Percentiles rank a stretch among this genome's conserved stretches.
phyloP scores from a whole-genome alignment of 2,113 vertebrate genomes.

The Apus apus region DNA sequence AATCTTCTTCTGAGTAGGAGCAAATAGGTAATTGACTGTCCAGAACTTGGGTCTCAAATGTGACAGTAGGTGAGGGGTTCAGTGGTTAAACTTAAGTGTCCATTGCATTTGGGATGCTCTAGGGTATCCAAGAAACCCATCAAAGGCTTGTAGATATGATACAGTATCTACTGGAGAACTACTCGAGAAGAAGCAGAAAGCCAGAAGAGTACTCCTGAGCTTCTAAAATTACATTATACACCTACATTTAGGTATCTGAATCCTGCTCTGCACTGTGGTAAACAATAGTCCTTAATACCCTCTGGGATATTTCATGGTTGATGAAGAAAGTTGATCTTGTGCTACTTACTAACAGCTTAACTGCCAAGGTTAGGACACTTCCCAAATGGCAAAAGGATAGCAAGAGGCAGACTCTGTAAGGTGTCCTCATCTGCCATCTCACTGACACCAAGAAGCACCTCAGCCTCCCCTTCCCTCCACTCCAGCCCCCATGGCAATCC shows the following conservation, averaged over 20 bases:
- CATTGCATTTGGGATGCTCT: neutral
- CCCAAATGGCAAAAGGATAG: neutral
- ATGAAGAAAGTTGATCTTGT: neutral
- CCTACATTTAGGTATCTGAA: neutral
- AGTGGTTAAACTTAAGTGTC: neutral
- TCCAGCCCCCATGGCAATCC: neutral
- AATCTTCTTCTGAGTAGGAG: neutral
- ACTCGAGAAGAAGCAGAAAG: neutral
- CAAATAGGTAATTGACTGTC: neutral
- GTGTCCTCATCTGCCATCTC: neutral
- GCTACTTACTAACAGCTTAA: neutral
- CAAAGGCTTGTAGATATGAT: neutral
- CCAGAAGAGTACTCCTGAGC: neutral
- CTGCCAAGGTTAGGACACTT: neutral
- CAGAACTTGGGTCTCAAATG: neutral
- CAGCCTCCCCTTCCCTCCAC: neutral
- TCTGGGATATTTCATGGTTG: neutral
- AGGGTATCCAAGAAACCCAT: neutral
- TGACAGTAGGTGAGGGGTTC: neutral
- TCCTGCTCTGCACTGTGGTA: neutral
- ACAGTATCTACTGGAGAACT: neutral
- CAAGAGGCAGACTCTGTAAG: neutral
- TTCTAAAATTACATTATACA: neutral
- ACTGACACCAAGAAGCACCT: neutral
- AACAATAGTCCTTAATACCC: neutral